A percentile compares a stretch with the other conserved stretches of the same genome.
Conservation (phyloP, 2,797 vertebrate genomes). For the Urophycis tenuis region DNA sequence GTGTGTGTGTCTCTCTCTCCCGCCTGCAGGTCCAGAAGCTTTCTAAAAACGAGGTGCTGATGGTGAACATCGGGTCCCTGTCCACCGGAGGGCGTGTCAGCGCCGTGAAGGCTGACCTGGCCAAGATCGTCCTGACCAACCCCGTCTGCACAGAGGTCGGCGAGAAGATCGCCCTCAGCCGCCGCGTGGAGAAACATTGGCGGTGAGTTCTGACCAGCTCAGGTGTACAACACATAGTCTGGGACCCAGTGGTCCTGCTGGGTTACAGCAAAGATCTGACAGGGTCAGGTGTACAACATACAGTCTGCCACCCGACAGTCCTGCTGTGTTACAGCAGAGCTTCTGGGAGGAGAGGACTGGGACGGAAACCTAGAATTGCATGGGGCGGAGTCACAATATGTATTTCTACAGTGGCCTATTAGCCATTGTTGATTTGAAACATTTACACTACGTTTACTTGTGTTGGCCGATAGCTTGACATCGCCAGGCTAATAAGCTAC, state of each 20-base stretch:
- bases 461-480: no score
- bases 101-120: conserved; percentile 96
- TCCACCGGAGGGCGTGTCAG: conserved; percentile 96
- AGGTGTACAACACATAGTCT: background rate
- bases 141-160: conserved; percentile 98
- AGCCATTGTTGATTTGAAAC: no score
- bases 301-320: background rate
- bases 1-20: background rate
- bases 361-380: no score
- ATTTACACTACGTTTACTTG: no score
- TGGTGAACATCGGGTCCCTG: conserved; percentile 97
- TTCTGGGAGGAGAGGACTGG: no score
- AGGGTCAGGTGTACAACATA: no score
- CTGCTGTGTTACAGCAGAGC: background rate
- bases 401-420: no score
- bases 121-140: conserved; percentile 98
- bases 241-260: background rate
- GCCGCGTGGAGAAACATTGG: conserved; percentile 98
- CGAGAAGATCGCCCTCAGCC: conserved; percentile 97
- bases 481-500: no score
- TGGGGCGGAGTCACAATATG: no score
- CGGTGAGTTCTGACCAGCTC: conserved; percentile 78
- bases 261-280: no score
- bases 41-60: conserved; percentile 96
- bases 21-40: conserved; percentile 89